Base-by-base conservation (phyloP, 92 coral and sea anemone species). In the Porites lobata region DNA sequence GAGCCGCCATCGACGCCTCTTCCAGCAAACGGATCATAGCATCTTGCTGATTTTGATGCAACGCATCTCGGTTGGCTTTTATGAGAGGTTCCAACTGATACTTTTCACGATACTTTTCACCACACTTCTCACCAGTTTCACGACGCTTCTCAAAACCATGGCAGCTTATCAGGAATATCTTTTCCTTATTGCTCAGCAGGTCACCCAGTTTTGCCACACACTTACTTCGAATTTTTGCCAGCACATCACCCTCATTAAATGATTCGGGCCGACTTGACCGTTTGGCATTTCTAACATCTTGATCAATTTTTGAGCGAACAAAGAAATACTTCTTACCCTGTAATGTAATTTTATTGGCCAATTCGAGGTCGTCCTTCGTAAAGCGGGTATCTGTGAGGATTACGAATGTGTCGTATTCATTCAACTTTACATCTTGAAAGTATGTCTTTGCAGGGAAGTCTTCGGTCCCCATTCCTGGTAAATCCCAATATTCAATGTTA, bases 51-150 rank as follows among this genome's bases (percentile, higher is more conserved):
- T 72, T 73, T 62, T 10, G 9, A 7, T 81, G 81, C 77, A 88
- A 73, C 29, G 68, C 87, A 72, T 88, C 82, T 26, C 78, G 76
- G 67, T 85, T 90, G 19, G 93, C 89, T 21, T 79, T 68, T 24
- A 86, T 90, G 18, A 90, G 90, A 43, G 86, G 82, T 61, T 19
- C 90, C 29, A 85, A 90, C 6, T 90, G 90, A 89, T 90, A 90
- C 77, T 81, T 88, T 65, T 7, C 75, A 2, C 82, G 57, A 58
- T 80, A 8, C 43, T 38, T 38, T 3, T 38, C 6, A 3, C 43
- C 5, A 3, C 5, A 0, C 6, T 38, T 4, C 3, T 38, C 43
- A 38, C 29, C 29, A 26, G 2, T 4, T 38, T 38, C 43, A 38
- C 43, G 43, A 38, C 43, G 3, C 43, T 38, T 38, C 43, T 38